Percentiles rank a stretch among this genome's conserved stretches.
Conservation (phyloP, 2,888 invertebrate species). For the Teleiodes luculella region DNA sequence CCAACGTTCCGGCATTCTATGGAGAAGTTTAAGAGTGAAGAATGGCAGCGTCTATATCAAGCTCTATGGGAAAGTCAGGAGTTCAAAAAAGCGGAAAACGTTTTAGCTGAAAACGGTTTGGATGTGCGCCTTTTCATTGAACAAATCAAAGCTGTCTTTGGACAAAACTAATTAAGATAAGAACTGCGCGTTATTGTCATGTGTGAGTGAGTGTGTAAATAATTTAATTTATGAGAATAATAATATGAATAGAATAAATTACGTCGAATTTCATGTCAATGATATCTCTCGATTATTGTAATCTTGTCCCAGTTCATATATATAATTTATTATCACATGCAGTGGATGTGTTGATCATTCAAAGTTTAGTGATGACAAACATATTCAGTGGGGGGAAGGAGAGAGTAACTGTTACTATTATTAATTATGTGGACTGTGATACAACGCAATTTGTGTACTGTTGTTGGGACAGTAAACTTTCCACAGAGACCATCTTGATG, state of each 20-base stretch:
- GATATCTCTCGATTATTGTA: background rate
- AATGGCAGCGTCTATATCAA: constrained; percentile 4
- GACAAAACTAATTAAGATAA: constrained; percentile 3
- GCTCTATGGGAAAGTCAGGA: constrained; percentile 1
- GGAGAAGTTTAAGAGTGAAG: background rate
- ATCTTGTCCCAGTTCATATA: background rate
- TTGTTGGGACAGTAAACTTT: too few relatives aligned
- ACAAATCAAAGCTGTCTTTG: constrained; percentile 3
- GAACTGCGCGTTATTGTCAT: background rate
- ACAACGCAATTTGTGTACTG: too few relatives aligned
- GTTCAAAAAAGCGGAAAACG: background rate
- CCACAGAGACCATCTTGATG: too few relatives aligned
- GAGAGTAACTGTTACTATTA: too few relatives aligned
- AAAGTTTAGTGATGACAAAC: background rate
- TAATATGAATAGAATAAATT: background rate
- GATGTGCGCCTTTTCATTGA: constrained; percentile 1
- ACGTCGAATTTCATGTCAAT: background rate
- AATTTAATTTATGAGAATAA: background rate
- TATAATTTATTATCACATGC: background rate
- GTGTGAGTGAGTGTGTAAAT: background rate
- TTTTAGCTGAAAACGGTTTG: constrained; percentile 6
- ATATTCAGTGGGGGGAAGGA: too few relatives aligned
- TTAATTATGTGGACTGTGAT: too few relatives aligned
- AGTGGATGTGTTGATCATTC: background rate
- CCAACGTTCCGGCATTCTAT: background rate